Evolutionary conservation across 1,140 invertebrate genomes (phyloP).

Genomic region (Cryptotermes secundus): DNA sequence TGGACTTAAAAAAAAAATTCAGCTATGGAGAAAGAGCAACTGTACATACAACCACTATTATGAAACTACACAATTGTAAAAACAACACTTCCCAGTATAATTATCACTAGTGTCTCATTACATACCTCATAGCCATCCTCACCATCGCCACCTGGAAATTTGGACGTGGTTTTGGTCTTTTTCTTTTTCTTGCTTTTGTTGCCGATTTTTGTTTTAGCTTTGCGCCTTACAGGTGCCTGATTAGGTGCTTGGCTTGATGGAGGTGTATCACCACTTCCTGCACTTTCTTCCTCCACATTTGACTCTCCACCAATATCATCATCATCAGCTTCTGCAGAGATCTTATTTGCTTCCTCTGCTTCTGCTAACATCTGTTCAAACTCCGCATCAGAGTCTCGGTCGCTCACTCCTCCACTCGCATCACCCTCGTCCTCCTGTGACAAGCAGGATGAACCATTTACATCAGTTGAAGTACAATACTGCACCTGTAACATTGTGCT

Average conservation of each 20-base stretch:
- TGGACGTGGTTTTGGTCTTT: conserved; percentile 81
- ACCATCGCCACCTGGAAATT: conserved; percentile 74
- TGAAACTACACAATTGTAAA: too few relatives aligned
- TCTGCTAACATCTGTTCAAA: conserved; percentile 94
- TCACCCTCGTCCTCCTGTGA: conserved; percentile 77
- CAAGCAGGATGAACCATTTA: background rate
- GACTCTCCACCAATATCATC: conserved; percentile 45
- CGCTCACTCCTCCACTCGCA: conserved; percentile 66
- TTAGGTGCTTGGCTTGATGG: conserved; percentile 22
- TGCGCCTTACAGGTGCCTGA: conserved; percentile 60
- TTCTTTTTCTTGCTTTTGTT: conserved; percentile 91
- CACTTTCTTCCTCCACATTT: conserved; percentile 45
- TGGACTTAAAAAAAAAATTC: too few relatives aligned
- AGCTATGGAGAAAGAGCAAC: too few relatives aligned
- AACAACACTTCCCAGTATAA: too few relatives aligned
- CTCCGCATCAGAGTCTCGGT: conserved; percentile 88
- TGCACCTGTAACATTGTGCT: too few relatives aligned
- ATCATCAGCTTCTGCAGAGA: conserved; percentile 47
- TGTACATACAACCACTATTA: too few relatives aligned
- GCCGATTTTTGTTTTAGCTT: conserved; percentile 90
- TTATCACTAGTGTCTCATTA: background rate
- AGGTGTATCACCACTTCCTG: conserved; percentile 19
- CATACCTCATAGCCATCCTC: conserved; percentile 77
- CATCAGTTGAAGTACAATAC: too few relatives aligned
- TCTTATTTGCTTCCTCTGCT: conserved; percentile 71